Conservation (phyloP, 2,113 vertebrate species). For the Antennarius striatus region DNA sequence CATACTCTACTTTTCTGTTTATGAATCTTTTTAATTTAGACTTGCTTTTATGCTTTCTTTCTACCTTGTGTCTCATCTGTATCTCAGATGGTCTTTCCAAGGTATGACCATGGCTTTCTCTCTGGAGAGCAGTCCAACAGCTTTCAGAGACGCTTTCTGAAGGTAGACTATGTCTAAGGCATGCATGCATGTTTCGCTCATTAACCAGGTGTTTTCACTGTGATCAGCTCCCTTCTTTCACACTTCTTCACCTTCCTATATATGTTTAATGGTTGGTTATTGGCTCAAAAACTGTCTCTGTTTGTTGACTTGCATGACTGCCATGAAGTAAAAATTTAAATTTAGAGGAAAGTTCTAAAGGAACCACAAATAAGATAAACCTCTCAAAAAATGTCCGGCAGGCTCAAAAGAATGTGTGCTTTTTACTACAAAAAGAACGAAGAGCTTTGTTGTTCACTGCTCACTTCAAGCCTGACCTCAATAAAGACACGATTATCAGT, state of each 20-base stretch:
- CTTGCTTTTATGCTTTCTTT: conserved; percentile 11
- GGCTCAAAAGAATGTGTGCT: too few species aligned
- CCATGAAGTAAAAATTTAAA: conserved; percentile 20
- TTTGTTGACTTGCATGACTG: conserved; percentile 1
- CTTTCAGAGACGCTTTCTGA: conserved; percentile 87
- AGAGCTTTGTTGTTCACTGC: too few species aligned
- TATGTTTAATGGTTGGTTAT: not conserved
- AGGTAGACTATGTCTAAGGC: conserved; percentile 82
- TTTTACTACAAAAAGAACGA: too few species aligned
- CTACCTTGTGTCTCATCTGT: conserved; percentile 17
- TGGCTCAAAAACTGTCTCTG: not conserved
- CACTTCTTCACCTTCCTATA: not conserved
- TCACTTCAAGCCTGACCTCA: too few species aligned
- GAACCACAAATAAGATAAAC: conserved; percentile 1
- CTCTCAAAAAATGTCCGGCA: too few species aligned
- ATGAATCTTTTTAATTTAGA: not conserved
- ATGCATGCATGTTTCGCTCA: conserved; percentile 39
- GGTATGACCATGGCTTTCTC: conserved; percentile 87
- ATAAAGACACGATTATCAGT: too few species aligned
- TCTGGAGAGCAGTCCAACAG: conserved; percentile 82
- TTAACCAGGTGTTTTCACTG: conserved; percentile 6
- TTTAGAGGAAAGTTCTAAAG: conserved; percentile 15
- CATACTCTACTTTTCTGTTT: conserved; percentile 17
- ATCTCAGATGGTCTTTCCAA: conserved; percentile 90
- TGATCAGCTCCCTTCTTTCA: not conserved